Evolutionary conservation across 2,113 vertebrate genomes (phyloP).

Genomic region (Ophthalmolycus amberensis): DNA sequence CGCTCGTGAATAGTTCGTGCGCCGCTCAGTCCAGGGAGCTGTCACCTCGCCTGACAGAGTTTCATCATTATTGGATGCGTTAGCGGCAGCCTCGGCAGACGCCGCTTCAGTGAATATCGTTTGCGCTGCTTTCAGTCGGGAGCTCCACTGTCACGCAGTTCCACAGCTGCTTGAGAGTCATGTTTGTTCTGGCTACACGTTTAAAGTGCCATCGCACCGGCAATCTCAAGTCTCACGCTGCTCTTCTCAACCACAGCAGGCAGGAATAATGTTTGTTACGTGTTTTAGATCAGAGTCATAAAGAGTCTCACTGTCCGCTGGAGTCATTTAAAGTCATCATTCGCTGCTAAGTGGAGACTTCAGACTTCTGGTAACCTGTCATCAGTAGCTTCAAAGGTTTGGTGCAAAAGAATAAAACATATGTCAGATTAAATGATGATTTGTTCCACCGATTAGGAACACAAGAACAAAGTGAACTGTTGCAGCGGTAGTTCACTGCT

Average conservation of each 20-base stretch:
- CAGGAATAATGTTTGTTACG: too few species aligned
- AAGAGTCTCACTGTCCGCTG: background rate
- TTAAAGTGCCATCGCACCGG: background rate
- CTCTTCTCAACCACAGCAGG: background rate
- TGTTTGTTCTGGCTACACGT: background rate
- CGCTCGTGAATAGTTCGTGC: too few species aligned
- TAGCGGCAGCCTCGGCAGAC: slow-evolving; percentile 9
- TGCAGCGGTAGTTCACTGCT: background rate
- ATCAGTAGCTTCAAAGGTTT: background rate
- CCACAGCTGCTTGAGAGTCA: background rate
- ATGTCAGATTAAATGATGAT: background rate
- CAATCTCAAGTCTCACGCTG: background rate
- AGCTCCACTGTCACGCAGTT: background rate
- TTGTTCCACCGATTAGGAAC: background rate
- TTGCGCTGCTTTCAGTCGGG: background rate
- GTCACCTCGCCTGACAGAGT: too few species aligned
- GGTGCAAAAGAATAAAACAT: background rate
- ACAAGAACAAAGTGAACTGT: background rate
- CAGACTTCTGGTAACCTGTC: background rate
- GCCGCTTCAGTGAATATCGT: slow-evolving; percentile 26
- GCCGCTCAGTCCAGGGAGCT: too few species aligned
- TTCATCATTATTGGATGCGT: slow-evolving; percentile 38
- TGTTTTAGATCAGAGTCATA: background rate
- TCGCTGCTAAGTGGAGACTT: background rate
- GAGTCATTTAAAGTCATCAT: background rate